Evolutionary conservation across 2,797 vertebrate species (phyloP).

Genomic region (Sebastes vulpes): DNA sequence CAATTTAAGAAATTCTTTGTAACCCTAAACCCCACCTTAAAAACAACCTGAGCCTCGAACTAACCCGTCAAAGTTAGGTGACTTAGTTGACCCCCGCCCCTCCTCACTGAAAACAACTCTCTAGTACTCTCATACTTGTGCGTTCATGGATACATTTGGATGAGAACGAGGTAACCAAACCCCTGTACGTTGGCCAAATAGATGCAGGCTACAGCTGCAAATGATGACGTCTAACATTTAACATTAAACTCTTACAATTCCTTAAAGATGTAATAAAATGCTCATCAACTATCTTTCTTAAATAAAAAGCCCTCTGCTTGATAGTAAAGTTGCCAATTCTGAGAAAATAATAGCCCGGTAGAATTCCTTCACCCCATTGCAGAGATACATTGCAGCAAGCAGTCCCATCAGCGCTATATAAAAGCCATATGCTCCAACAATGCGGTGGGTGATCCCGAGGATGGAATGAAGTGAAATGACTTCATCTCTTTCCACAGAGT

Average conservation of each 20-base stretch:
- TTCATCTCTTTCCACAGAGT: slow-evolving; percentile 71
- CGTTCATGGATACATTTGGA: not conserved
- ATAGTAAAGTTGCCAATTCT: not conserved
- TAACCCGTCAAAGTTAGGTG: not conserved
- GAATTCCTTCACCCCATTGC: not conserved
- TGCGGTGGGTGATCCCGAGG: slow-evolving; percentile 63
- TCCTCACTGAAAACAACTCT: slow-evolving; percentile 5
- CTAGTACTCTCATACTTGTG: not conserved
- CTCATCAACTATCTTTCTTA: not conserved
- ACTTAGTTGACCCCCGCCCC: not conserved
- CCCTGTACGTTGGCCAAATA: not conserved
- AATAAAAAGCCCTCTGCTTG: not conserved
- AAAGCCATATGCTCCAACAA: slow-evolving; percentile 59
- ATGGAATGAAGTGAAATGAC: slow-evolving; percentile 58
- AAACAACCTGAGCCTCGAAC: not conserved
- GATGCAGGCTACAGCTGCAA: not conserved
- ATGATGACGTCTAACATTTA: not conserved
- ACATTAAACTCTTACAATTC: not conserved
- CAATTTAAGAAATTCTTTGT: not conserved
- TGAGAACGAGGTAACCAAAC: not conserved
- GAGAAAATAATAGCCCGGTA: not conserved
- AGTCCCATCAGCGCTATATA: slow-evolving; percentile 23
- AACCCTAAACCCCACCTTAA: slow-evolving; percentile 6
- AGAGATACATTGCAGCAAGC: not conserved
- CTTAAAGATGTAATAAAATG: not conserved